Percentiles rank a stretch among this genome's conserved stretches.
phyloP scores from a whole-genome alignment of 2,113 vertebrate genomes.

The Megaleporinus macrocephalus region DNA sequence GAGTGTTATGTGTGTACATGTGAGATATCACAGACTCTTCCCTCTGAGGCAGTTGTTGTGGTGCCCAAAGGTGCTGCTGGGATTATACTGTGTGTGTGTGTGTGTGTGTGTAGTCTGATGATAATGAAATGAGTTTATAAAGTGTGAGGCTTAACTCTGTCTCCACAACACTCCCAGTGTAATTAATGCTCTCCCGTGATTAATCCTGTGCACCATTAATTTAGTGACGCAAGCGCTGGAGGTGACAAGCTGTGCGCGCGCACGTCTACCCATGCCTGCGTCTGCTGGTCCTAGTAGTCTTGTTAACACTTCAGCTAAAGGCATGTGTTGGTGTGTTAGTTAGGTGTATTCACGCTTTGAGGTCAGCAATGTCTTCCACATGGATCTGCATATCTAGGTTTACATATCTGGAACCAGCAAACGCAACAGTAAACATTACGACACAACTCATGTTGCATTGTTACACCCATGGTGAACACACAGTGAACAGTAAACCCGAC shows the following conservation, averaged over 20 bases:
- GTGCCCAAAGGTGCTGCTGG: conserved; percentile 6
- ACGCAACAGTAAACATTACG: too few relatives aligned
- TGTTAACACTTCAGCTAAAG: not conserved
- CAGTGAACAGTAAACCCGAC: too few relatives aligned
- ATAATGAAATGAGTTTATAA: conserved; percentile 45
- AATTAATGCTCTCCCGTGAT: conserved; percentile 21
- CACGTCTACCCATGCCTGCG: not conserved
- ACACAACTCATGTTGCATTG: too few relatives aligned
- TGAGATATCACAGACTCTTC: not conserved
- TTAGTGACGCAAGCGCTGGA: conserved; percentile 19
- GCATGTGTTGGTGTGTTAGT: not conserved
- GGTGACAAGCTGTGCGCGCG: not conserved
- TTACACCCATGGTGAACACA: not conserved
- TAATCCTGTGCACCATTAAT: conserved; percentile 29
- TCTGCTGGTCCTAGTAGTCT: not conserved
- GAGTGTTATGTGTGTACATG: not conserved
- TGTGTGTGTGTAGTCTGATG: conserved; percentile 14
- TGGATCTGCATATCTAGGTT: too few relatives aligned
- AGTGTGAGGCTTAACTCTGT: conserved; percentile 21
- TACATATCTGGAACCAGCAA: too few relatives aligned
- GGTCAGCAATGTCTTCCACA: not conserved
- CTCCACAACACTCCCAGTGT: conserved; percentile 17
- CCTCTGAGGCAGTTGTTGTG: not conserved
- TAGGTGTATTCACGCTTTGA: not conserved
- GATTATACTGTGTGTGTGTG: conserved; percentile 13